Evolutionary conservation across 1,140 invertebrate genomes (phyloP), one percentile per base, ranked within the genome.

Genomic region (Leptoteleia sp.): DNA sequence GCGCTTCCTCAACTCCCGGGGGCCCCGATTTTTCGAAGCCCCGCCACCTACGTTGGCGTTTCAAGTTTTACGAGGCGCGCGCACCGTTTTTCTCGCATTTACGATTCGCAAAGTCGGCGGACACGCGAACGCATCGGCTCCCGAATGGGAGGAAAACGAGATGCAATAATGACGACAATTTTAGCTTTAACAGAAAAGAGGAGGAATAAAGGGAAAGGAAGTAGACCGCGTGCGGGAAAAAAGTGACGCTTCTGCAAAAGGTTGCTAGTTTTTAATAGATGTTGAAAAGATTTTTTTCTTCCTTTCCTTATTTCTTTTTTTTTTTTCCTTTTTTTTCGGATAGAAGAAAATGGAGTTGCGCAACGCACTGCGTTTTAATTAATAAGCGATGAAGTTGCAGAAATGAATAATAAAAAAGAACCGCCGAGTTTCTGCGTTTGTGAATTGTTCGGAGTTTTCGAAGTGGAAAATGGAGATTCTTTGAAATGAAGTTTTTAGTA

Each of bases 21-120:
- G n/a, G n/a, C n/a, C n/a, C n/a, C 35, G 25, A 48, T 70, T 48
- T 68, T 50, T 50, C 50, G 47, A n/a, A 47, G 25, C 19, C 13
- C n/a, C 55, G 54, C 68, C 68, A 62, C 68, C 68, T 72, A 62
- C 57, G 48, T 72, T 47, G n/a, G 38, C 5, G 19, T n/a, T 13
- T 29, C 45, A 6, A 6, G 37, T 13, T 62, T 72, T 64, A 72
- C 68, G 57, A 47, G 40, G 52, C 29, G 27, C 62, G 50, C 33
- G n/a, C n/a, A n/a, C 19, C 50, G 38, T 71, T 22, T 59, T 43
- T 52, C 55, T 70, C 17, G 31, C 35, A 33, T 57, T 67, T 67
- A 55, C 50, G 48, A 67, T 57, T 70, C 11, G 65, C 54, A n/a
- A 11, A 42, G 8, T 47, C 54, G 19, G 15, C 22, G 9, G 50